These are phyloP conservation scores for Drosophila fuyamai DNA, from an alignment of 1,140 invertebrate genomes.

Conservation along the genomic window DNA sequence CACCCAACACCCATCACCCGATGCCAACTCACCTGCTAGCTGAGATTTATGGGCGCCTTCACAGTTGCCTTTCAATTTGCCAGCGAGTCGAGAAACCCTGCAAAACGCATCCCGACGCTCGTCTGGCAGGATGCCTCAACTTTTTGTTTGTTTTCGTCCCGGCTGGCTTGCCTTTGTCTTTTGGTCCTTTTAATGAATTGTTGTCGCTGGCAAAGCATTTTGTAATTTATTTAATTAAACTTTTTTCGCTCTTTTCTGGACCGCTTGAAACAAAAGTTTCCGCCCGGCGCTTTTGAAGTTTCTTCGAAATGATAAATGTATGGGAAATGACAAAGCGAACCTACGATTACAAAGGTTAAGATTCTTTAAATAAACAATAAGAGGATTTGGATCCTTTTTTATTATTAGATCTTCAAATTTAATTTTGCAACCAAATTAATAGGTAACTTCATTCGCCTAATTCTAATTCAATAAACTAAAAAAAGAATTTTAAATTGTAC, in stretches of 20 bases:
- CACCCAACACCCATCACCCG: conserved; percentile 1
- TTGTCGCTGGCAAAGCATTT: conserved; percentile 74
- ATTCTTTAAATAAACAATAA: not conserved
- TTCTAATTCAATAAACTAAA: too few species aligned
- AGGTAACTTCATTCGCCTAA: too few species aligned
- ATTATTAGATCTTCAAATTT: too few species aligned
- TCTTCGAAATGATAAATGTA: conserved; percentile 48
- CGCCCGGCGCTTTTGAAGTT: conserved; percentile 60
- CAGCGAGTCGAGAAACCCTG: conserved; percentile 53
- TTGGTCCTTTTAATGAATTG: conserved; percentile 50
- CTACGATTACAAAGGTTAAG: conserved; percentile 1
- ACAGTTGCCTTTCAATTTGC: conserved; percentile 76
- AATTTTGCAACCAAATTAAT: too few species aligned
- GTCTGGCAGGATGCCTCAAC: conserved; percentile 55
- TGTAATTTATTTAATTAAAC: conserved; percentile 81
- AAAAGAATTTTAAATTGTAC: too few species aligned
- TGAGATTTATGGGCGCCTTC: conserved; percentile 70
- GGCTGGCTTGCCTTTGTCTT: conserved; percentile 50
- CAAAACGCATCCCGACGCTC: conserved; percentile 51
- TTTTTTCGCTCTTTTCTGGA: conserved; percentile 54
- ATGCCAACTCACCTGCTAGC: conserved; percentile 25
- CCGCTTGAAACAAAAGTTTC: conserved; percentile 55
- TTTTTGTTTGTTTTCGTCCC: conserved; percentile 58
- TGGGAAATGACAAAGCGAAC: not conserved
- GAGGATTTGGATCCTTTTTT: too few species aligned